These are phyloP conservation scores for Ammodytes marinus DNA, from an alignment of 2,113 vertebrate species.

Conservation along the genomic window DNA sequence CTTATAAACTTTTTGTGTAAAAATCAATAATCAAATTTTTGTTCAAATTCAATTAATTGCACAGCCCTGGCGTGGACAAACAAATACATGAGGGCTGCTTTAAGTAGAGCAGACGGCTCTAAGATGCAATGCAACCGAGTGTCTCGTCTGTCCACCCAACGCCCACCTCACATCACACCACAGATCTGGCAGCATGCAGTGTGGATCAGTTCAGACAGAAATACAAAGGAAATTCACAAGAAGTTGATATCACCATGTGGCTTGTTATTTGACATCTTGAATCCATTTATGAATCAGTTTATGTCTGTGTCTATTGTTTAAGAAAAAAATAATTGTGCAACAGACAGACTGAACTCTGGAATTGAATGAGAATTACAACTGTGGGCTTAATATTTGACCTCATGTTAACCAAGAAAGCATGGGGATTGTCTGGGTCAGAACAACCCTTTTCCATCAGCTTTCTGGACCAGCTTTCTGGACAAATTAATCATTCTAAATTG, in stretches of 20 bases:
- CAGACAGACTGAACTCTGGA: slow-evolving; percentile 5
- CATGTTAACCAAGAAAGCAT: background rate
- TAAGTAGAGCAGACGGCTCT: slow-evolving; percentile 38
- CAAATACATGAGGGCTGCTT: background rate
- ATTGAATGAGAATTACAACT: slow-evolving; percentile 6
- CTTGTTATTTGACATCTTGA: background rate
- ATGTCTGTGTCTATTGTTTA: background rate
- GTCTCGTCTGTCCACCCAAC: slow-evolving; percentile 56
- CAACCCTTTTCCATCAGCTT: background rate
- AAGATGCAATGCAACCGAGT: slow-evolving; percentile 40
- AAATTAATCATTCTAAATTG: background rate
- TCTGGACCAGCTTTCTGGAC: background rate
- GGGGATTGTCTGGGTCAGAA: background rate
- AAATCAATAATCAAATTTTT: no score
- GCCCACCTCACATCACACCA: slow-evolving; percentile 38
- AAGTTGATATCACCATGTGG: background rate
- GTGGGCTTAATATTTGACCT: slow-evolving; percentile 16
- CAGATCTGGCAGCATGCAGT: slow-evolving; percentile 6
- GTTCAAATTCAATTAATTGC: no score
- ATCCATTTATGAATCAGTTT: background rate
- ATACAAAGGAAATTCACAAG: background rate
- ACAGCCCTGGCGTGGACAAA: background rate
- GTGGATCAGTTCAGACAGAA: slow-evolving; percentile 15
- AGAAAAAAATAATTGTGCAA: background rate
- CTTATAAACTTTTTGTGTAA: no score